These are phyloP conservation scores for Spilogale gracilis DNA, from an alignment of 2,113 vertebrate species.

Conservation along the genomic window DNA sequence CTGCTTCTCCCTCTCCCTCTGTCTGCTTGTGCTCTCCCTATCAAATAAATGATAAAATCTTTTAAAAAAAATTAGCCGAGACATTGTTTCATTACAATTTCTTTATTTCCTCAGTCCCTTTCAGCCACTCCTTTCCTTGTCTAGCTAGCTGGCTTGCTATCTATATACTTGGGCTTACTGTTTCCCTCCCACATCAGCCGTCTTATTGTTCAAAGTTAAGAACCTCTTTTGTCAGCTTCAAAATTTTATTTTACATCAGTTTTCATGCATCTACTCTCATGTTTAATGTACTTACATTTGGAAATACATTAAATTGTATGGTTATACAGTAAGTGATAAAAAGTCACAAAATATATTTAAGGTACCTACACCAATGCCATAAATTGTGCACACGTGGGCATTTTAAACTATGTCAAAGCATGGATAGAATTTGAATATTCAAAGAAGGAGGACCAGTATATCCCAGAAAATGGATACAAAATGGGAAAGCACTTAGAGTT, in stretches of 20 bases:
- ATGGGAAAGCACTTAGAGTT: not conserved
- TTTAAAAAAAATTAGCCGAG: not conserved
- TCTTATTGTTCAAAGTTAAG: not conserved
- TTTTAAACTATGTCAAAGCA: not conserved
- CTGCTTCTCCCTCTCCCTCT: too few relatives aligned
- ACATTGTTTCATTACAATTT: not conserved
- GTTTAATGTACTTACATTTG: not conserved
- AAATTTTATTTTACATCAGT: not conserved
- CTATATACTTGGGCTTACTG: not conserved
- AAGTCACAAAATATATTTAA: not conserved
- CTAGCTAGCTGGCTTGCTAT: not conserved
- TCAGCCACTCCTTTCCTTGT: not conserved
- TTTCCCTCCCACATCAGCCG: accelerated
- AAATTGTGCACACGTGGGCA: accelerated
- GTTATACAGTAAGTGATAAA: not conserved
- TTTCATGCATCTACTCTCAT: not conserved
- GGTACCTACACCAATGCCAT: not conserved
- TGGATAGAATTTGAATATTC: not conserved
- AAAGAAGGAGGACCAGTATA: not conserved
- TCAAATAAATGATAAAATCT: too few relatives aligned
- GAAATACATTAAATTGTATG: not conserved
- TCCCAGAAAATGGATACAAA: not conserved
- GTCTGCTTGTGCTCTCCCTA: too few relatives aligned
- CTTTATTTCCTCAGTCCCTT: not conserved
- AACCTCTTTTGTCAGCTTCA: not conserved